A percentile compares a stretch with the other conserved stretches of the same genome.
These are phyloP conservation scores for Diaperis boleti DNA, from an alignment of 2,888 invertebrate species.

Conservation along the genomic window DNA sequence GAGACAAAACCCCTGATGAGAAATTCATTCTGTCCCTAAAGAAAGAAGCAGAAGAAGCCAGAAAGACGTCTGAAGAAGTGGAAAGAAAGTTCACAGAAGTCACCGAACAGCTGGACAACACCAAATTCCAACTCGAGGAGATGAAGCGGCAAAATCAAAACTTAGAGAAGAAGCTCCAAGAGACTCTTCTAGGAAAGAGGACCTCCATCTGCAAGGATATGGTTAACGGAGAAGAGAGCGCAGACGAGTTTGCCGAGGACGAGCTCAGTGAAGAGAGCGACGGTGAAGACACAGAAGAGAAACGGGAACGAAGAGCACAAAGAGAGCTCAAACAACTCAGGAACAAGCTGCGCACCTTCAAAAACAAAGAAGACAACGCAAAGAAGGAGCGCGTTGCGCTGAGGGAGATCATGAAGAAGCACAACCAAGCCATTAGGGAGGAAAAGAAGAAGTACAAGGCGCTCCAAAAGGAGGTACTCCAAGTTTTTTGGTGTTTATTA, in stretches of 20 bases:
- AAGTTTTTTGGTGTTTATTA: no score
- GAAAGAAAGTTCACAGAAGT: slow-evolving; percentile 83
- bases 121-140: slow-evolving; percentile 83
- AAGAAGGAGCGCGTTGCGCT: slow-evolving; percentile 83
- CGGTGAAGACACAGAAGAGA: slow-evolving; percentile 76
- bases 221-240: slow-evolving; percentile 69
- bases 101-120: slow-evolving; percentile 81
- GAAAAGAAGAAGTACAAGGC: slow-evolving; percentile 87
- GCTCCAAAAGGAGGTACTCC: slow-evolving; percentile 86
- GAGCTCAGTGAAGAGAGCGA: slow-evolving; percentile 74
- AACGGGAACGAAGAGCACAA: slow-evolving; percentile 71
- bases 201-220: slow-evolving; percentile 47
- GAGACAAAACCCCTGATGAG: slow-evolving; percentile 57
- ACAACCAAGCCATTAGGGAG: slow-evolving; percentile 81
- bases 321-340: slow-evolving; percentile 78
- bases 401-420: slow-evolving; percentile 84
- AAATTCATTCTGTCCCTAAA: slow-evolving; percentile 76
- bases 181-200: slow-evolving; percentile 68
- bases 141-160: slow-evolving; percentile 81
- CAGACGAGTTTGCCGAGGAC: slow-evolving; percentile 64
- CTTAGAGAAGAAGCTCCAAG: slow-evolving; percentile 82
- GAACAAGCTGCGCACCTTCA: slow-evolving; percentile 69
- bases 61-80: slow-evolving; percentile 82
- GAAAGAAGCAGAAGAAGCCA: slow-evolving; percentile 81
- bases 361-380: slow-evolving; percentile 78